A percentile compares a stretch with the other conserved stretches of the same genome.
phyloP scores from a whole-genome alignment of 2,888 invertebrate species.

The Yponomeuta evonymella region DNA sequence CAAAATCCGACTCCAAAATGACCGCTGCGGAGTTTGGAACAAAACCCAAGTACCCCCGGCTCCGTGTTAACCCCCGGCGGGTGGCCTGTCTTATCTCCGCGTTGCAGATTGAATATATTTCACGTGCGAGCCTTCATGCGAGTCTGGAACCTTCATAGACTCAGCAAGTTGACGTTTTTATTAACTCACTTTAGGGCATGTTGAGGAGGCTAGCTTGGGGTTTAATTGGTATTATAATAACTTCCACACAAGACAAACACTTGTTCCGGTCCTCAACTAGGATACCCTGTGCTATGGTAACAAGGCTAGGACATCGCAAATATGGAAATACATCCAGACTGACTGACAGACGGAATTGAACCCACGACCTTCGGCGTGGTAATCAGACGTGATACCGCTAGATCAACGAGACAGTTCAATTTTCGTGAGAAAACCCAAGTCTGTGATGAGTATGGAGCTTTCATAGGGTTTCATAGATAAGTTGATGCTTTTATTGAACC shows the following conservation, averaged over 20 bases:
- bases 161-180: neutral
- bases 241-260: neutral
- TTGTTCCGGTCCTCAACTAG: neutral
- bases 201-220: neutral
- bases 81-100: slow-evolving; percentile 74
- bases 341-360: too few relatives aligned
- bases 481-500: too few relatives aligned
- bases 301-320: too few relatives aligned
- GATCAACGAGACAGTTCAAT: too few relatives aligned
- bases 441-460: too few relatives aligned
- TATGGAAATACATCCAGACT: too few relatives aligned
- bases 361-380: too few relatives aligned
- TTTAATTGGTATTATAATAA: neutral
- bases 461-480: too few relatives aligned
- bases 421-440: too few relatives aligned
- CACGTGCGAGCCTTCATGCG: slow-evolving; percentile 49
- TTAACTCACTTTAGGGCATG: neutral
- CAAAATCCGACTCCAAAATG: neutral
- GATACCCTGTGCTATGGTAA: too few relatives aligned
- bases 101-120: slow-evolving; percentile 83
- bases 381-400: too few relatives aligned
- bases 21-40: neutral
- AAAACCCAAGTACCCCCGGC: neutral
- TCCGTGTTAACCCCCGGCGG: slow-evolving; percentile 18
- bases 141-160: neutral